Conservation (phyloP, 2,888 invertebrate species). For the Idaea biselata region DNA sequence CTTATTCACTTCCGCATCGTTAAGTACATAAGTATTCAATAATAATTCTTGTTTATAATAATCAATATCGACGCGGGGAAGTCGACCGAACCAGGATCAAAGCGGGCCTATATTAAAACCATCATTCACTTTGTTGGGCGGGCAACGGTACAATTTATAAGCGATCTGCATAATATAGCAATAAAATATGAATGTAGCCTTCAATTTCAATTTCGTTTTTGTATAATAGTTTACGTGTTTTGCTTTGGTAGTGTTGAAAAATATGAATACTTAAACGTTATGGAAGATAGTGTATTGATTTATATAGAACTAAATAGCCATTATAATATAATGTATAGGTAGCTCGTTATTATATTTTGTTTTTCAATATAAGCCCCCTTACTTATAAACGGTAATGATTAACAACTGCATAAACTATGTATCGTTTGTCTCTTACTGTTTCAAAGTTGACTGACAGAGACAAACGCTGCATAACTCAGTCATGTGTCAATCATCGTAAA, state of each 20-base stretch:
- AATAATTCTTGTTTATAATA: slow-evolving; percentile 24
- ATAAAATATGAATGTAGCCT: slow-evolving; percentile 1
- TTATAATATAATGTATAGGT: no score
- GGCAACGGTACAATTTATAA: slow-evolving; percentile 26
- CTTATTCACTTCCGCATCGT: neutral
- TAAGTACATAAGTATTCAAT: slow-evolving; percentile 6
- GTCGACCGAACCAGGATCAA: slow-evolving; percentile 32
- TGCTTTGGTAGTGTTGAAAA: neutral
- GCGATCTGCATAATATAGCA: slow-evolving; percentile 8
- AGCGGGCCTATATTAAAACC: slow-evolving; percentile 37
- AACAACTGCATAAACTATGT: no score
- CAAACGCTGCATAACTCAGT: no score
- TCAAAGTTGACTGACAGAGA: no score
- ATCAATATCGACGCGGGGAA: slow-evolving; percentile 21
- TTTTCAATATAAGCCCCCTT: no score
- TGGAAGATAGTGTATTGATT: neutral
- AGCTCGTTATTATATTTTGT: neutral
- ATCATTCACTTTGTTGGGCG: slow-evolving; percentile 25
- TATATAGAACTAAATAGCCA: neutral
- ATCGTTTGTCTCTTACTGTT: no score
- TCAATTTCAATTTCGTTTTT: slow-evolving; percentile 1
- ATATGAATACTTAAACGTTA: neutral
- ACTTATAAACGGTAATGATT: no score
- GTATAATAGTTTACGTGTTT: slow-evolving; percentile 1
- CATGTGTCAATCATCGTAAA: no score